Conservation (phyloP, 2,113 vertebrate genomes). For the Pycnonotus jocosus region DNA sequence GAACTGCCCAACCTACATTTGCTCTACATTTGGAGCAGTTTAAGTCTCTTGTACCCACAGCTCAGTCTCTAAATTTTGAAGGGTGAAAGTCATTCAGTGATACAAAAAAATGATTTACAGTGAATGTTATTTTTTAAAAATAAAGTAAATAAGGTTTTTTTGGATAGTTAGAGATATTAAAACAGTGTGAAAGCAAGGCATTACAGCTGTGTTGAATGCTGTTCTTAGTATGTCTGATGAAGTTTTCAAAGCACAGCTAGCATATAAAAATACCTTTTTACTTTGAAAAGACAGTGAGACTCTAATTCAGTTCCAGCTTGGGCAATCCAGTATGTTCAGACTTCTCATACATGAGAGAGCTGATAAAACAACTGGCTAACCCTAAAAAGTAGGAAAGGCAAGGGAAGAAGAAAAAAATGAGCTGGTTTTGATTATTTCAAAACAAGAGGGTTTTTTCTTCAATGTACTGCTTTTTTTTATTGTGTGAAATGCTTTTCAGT, state of each 20-base stretch:
- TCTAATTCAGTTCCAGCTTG: not conserved
- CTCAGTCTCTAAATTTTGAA: not conserved
- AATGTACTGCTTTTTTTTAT: not conserved
- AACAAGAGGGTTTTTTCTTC: not conserved
- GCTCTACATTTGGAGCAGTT: not conserved
- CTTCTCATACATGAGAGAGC: not conserved
- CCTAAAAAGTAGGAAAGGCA: not conserved
- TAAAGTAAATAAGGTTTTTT: not conserved
- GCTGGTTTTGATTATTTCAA: not conserved
- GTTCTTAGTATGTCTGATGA: not conserved
- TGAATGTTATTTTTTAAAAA: not conserved
- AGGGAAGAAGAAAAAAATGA: not conserved
- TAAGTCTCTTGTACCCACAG: not conserved
- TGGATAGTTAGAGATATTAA: not conserved
- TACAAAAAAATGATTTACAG: not conserved
- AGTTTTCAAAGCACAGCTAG: not conserved
- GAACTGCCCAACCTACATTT: not conserved
- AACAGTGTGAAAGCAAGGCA: not conserved
- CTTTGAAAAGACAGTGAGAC: not conserved
- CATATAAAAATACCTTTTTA: not conserved
- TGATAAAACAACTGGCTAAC: not conserved
- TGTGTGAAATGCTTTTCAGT: not conserved
- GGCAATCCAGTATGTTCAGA: not conserved
- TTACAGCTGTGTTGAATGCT: not conserved
- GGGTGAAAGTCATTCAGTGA: not conserved